These are phyloP conservation scores for Mythimna ferrago DNA, from an alignment of 2,888 invertebrate species.

Conservation along the genomic window DNA sequence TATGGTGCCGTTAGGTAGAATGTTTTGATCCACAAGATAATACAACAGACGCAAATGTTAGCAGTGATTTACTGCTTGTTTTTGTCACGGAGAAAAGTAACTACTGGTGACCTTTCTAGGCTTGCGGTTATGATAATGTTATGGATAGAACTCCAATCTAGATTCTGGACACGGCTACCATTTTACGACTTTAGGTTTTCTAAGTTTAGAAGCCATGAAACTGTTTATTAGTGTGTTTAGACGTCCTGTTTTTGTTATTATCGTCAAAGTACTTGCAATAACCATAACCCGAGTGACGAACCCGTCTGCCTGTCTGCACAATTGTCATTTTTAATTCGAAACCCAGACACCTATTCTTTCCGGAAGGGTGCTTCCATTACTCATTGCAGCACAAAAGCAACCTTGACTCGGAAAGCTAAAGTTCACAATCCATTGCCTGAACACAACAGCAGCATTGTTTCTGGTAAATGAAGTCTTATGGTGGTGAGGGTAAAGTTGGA, in stretches of 20 bases:
- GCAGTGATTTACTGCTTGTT: conserved; percentile 45
- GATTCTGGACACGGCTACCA: conserved; percentile 19
- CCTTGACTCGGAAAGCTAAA: conserved; percentile 4
- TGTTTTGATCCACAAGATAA: conserved; percentile 53
- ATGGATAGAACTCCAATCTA: conserved; percentile 23
- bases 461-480: conserved; percentile 6
- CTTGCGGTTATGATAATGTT: conserved; percentile 11
- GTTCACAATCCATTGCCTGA: conserved; percentile 28
- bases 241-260: neutral
- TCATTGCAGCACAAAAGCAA: conserved; percentile 17
- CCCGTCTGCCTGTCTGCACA: conserved; percentile 46
- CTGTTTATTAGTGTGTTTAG: neutral
- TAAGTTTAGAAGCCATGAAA: neutral
- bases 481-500: conserved; percentile 29
- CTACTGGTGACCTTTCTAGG: conserved; percentile 30
- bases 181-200: conserved; percentile 6
- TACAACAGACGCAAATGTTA: conserved; percentile 36
- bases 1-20: conserved; percentile 46
- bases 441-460: neutral
- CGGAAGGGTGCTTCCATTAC: conserved; percentile 56
- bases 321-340: conserved; percentile 76
- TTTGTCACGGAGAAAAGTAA: conserved; percentile 39
- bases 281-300: conserved; percentile 47
- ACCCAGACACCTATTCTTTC: conserved; percentile 76
- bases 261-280: conserved; percentile 31